Evolutionary conservation across 2,888 invertebrate genomes (phyloP).

Genomic region (Phymatocera aterrima): DNA sequence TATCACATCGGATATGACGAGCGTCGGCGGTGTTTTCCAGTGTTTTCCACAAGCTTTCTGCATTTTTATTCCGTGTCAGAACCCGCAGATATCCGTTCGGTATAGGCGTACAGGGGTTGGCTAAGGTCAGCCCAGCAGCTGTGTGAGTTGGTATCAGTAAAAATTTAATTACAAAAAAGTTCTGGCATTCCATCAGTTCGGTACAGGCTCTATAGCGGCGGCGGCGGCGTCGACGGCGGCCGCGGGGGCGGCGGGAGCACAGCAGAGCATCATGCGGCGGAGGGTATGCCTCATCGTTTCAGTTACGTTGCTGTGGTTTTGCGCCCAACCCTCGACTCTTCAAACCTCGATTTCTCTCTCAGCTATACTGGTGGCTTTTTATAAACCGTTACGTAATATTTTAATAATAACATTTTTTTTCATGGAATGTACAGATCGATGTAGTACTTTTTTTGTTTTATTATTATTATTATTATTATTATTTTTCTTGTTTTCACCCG

Average conservation of each 20-base stretch:
- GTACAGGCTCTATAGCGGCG: neutral
- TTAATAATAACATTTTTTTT: constrained; percentile 67
- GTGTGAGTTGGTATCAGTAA: constrained; percentile 56
- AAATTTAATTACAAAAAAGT: constrained; percentile 75
- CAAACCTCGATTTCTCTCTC: constrained; percentile 45
- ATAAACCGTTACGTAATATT: constrained; percentile 69
- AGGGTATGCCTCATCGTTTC: constrained; percentile 51
- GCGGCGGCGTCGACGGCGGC: no score
- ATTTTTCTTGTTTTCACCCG: neutral
- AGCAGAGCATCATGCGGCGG: constrained; percentile 14
- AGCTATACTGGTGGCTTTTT: constrained; percentile 54
- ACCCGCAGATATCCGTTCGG: neutral
- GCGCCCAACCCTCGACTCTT: constrained; percentile 47
- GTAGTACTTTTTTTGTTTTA: neutral
- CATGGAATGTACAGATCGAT: constrained; percentile 46
- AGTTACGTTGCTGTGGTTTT: constrained; percentile 71
- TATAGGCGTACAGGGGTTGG: neutral
- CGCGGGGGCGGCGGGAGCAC: neutral
- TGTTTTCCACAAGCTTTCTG: no score
- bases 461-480: neutral
- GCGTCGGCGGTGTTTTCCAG: no score
- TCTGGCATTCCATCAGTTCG: constrained; percentile 74
- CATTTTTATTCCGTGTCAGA: neutral
- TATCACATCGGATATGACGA: no score
- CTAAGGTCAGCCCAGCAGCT: neutral